Conservation (phyloP, 2,888 invertebrate species). For the Brachylomia viminalis region DNA sequence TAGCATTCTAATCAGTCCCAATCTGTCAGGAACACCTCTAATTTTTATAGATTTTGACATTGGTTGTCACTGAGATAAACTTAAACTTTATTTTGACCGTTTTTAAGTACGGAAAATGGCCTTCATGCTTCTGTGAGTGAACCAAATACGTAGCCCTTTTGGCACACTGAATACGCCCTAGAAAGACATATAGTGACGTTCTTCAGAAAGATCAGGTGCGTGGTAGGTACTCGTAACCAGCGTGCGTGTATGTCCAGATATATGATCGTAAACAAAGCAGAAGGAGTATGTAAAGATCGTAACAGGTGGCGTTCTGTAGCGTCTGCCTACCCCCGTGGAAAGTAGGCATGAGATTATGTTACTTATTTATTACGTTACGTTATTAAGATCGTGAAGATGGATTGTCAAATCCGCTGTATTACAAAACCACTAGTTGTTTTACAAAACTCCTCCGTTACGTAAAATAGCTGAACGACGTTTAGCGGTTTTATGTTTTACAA, state of each 20-base stretch:
- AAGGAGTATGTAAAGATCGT: too few relatives aligned
- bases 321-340: too few relatives aligned
- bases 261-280: too few relatives aligned
- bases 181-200: background rate
- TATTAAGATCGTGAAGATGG: too few relatives aligned
- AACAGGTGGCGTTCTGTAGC: too few relatives aligned
- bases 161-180: background rate
- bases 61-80: background rate
- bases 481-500: too few relatives aligned
- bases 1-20: background rate
- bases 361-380: too few relatives aligned
- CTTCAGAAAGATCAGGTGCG: background rate
- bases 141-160: background rate
- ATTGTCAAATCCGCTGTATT: too few relatives aligned
- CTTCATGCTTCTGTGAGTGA: background rate
- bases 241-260: background rate
- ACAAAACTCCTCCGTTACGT: too few relatives aligned
- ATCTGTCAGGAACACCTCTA: background rate
- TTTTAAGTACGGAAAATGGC: background rate
- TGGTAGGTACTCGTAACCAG: background rate
- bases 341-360: too few relatives aligned
- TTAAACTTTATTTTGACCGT: fast-evolving
- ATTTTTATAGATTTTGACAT: background rate
- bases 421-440: too few relatives aligned
- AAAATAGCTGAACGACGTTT: too few relatives aligned